Percentiles rank a stretch among this genome's conserved stretches.
Conservation (phyloP, 2,113 vertebrate genomes). For the Megatriorchis doriae region DNA sequence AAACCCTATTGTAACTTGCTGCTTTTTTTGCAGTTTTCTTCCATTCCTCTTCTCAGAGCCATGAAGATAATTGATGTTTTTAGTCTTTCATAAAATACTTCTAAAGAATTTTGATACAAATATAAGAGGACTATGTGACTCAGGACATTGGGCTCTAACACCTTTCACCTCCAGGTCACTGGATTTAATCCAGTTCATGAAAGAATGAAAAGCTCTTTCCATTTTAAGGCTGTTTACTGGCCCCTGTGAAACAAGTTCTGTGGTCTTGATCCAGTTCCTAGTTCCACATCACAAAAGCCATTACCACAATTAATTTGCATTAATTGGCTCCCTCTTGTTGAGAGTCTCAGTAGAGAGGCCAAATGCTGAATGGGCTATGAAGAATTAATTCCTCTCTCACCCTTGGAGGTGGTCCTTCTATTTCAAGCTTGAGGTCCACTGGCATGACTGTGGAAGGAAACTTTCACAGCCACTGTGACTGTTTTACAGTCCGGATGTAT, state of each 20-base stretch:
- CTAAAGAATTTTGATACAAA: slow-evolving; percentile 5
- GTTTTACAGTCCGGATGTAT: not conserved
- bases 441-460: not conserved
- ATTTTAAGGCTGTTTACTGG: slow-evolving; percentile 41
- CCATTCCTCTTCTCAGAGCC: not conserved
- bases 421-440: not conserved
- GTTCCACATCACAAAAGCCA: slow-evolving; percentile 18
- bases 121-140: not conserved
- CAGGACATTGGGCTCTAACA: not conserved
- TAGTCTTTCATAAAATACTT: not conserved
- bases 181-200: not conserved
- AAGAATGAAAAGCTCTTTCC: not conserved
- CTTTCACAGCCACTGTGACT: not conserved
- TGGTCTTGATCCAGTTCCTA: slow-evolving; percentile 29
- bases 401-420: not conserved
- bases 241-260: not conserved
- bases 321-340: slow-evolving; percentile 21
- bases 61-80: not conserved
- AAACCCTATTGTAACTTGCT: not conserved
- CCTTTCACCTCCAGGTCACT: not conserved
- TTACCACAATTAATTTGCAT: slow-evolving; percentile 32
- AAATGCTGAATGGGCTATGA: not conserved
- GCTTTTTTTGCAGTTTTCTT: not conserved
- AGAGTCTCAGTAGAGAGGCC: not conserved
- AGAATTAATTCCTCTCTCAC: slow-evolving; percentile 30